Conservation (phyloP, 2,888 invertebrate genomes). For the Embidobia sp. region DNA sequence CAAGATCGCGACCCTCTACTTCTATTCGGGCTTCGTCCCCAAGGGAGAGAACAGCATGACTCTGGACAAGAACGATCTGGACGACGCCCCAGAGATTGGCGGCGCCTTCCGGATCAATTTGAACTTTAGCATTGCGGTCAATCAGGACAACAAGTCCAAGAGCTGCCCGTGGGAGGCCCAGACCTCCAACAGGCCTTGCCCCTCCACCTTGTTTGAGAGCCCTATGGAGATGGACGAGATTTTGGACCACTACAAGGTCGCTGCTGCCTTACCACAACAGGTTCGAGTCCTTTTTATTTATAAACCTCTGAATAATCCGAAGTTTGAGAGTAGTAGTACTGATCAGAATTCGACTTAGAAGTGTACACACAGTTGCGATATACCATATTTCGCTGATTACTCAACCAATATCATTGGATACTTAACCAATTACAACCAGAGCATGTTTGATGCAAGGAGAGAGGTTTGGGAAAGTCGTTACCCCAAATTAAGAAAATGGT, state of each 20-base stretch:
- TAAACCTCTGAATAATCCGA: no score
- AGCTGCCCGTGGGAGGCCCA: conserved; percentile 88
- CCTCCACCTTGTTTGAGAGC: conserved; percentile 88
- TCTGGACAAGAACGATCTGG: conserved; percentile 89
- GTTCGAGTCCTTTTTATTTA: no score
- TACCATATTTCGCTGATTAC: no score
- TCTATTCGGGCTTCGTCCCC: conserved; percentile 93
- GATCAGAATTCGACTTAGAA: no score
- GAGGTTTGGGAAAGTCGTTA: no score
- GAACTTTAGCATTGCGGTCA: conserved; percentile 87
- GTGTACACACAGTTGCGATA: no score
- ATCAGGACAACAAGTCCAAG: conserved; percentile 29
- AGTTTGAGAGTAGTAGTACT: no score
- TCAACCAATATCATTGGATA: no score
- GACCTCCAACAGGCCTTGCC: conserved; percentile 82
- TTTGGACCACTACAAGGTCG: conserved; percentile 87
- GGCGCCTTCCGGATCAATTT: conserved; percentile 87
- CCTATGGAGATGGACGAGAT: conserved; percentile 92
- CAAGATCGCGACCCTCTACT: conserved; percentile 92
- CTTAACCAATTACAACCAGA: no score
- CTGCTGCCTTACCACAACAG: conserved; percentile 74
- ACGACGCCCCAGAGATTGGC: conserved; percentile 88
- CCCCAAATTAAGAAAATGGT: no score
- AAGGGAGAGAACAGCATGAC: conserved; percentile 89
- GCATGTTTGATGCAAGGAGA: no score